Percentiles rank a stretch among this genome's conserved stretches.
phyloP scores from a whole-genome alignment of 2,797 vertebrate species.

The Spheniscus humboldti region DNA sequence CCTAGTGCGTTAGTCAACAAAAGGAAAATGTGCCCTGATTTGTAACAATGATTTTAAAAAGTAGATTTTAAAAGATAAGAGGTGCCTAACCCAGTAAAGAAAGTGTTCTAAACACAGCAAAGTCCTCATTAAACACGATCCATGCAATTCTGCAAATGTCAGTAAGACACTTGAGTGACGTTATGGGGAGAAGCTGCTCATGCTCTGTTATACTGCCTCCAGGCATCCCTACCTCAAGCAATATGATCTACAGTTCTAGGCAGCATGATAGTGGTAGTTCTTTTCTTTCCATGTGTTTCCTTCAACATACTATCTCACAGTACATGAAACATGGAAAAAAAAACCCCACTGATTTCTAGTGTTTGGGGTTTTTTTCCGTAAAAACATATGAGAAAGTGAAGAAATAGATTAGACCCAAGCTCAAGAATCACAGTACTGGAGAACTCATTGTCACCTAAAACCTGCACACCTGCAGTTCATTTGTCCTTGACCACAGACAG shows the following conservation, averaged over 20 bases:
- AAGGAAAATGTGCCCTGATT: not conserved
- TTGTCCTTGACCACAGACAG: not conserved
- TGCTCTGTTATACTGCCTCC: not conserved
- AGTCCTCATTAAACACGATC: not conserved
- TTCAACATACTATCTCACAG: not conserved
- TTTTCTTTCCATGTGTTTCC: not conserved
- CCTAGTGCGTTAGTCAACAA: not conserved
- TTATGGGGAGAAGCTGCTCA: not conserved
- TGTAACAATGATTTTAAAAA: not conserved
- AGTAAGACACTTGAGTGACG: not conserved
- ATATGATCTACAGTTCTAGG: not conserved
- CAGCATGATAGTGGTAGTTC: not conserved
- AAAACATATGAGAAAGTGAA: not conserved
- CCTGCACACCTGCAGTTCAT: not conserved
- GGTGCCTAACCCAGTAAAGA: not conserved
- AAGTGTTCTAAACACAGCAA: not conserved
- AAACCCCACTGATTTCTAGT: not conserved
- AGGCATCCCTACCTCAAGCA: not conserved
- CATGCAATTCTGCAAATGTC: not conserved
- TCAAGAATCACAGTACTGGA: not conserved
- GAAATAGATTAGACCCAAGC: not conserved
- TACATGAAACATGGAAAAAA: not conserved
- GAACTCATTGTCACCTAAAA: not conserved
- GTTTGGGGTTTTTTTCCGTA: not conserved
- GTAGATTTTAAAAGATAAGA: not conserved